These are phyloP conservation scores for Megaleporinus macrocephalus DNA, from an alignment of 2,113 vertebrate species.

Conservation along the genomic window DNA sequence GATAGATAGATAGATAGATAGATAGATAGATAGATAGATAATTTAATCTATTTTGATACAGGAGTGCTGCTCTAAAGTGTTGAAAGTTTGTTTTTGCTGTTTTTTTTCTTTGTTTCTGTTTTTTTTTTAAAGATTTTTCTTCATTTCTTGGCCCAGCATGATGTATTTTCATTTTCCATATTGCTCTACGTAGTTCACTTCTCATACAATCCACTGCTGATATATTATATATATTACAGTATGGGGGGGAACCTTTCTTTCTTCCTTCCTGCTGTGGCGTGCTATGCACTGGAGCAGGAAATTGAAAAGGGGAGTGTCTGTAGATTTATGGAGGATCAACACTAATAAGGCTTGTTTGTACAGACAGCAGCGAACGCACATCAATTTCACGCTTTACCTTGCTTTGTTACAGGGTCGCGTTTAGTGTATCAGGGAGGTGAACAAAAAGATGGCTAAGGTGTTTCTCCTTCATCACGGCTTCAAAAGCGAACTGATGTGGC, in stretches of 20 bases:
- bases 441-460: neutral
- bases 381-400: slow-evolving; percentile 69
- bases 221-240: slow-evolving; percentile 56
- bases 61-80: no score
- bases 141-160: neutral
- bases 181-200: slow-evolving; percentile 24
- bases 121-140: no score
- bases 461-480: neutral
- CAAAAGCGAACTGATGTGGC: neutral
- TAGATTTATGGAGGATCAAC: slow-evolving; percentile 66
- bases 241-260: slow-evolving; percentile 49
- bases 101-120: no score
- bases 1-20: no score
- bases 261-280: slow-evolving; percentile 56
- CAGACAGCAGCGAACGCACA: slow-evolving; percentile 64
- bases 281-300: slow-evolving; percentile 71
- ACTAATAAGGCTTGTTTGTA: slow-evolving; percentile 76
- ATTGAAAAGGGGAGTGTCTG: slow-evolving; percentile 71
- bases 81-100: no score
- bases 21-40: no score
- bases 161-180: slow-evolving; percentile 36
- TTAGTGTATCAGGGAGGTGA: slow-evolving; percentile 36
- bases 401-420: slow-evolving; percentile 44
- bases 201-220: slow-evolving; percentile 41
- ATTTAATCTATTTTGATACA: no score